Conservation (phyloP, 2,797 vertebrate genomes). For the Lepilemur septentrionalis region DNA sequence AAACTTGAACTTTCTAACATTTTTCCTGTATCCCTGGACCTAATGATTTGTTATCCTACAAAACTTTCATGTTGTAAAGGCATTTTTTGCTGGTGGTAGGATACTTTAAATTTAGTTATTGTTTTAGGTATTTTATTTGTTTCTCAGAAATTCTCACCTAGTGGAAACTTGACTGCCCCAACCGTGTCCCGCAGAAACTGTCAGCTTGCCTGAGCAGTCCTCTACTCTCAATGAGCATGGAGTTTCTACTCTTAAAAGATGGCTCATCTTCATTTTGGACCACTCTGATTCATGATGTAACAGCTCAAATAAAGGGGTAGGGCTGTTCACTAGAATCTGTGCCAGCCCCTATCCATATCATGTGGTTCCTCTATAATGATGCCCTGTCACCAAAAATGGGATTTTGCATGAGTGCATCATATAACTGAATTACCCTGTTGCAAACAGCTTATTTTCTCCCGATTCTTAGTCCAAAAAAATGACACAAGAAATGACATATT, state of each 20-base stretch:
- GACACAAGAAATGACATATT: conserved; percentile 40
- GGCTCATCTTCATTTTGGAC: conserved; percentile 4
- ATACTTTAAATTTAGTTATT: neutral
- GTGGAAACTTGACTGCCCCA: neutral
- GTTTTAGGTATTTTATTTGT: neutral
- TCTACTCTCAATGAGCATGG: neutral
- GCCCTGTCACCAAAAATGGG: conserved; percentile 37
- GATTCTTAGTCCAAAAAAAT: neutral
- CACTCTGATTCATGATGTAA: conserved; percentile 4
- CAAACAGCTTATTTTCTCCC: conserved; percentile 63
- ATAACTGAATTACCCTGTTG: conserved; percentile 54
- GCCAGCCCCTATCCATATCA: conserved; percentile 31
- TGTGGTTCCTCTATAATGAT: conserved; percentile 40
- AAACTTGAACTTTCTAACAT: neutral
- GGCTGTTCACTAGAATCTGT: neutral
- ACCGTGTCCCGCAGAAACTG: neutral
- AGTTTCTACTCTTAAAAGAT: neutral
- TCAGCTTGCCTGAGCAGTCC: neutral
- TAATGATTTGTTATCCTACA: neutral
- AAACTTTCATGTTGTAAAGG: conserved; percentile 6
- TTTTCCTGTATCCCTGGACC: neutral
- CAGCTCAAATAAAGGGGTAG: neutral
- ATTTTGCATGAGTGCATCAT: conserved; percentile 50
- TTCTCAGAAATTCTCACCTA: neutral
- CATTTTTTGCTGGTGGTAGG: neutral